Conservation (phyloP, 2,797 vertebrate genomes). For the Notamacropus eugenii region DNA sequence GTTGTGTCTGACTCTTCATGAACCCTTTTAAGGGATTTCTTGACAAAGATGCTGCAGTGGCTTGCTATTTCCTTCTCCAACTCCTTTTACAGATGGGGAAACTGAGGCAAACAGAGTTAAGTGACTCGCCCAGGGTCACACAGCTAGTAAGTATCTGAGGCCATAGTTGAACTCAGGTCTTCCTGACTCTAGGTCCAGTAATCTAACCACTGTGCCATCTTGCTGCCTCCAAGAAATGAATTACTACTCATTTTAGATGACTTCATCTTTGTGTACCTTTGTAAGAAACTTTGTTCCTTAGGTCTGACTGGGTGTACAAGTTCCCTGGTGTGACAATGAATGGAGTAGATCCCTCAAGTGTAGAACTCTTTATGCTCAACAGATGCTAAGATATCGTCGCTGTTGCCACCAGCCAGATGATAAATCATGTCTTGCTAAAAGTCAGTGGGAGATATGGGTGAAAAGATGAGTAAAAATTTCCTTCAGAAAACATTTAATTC, state of each 20-base stretch:
- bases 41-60: too few relatives aligned
- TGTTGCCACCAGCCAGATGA: neutral
- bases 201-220: too few relatives aligned
- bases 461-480: neutral
- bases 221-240: too few relatives aligned
- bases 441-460: neutral
- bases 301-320: neutral
- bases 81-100: too few relatives aligned
- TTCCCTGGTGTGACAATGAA: neutral
- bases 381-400: neutral
- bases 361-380: neutral
- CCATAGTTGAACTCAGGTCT: too few relatives aligned
- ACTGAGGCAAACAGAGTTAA: too few relatives aligned
- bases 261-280: neutral
- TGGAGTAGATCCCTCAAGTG: neutral
- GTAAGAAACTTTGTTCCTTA: neutral
- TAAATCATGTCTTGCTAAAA: neutral
- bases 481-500: neutral
- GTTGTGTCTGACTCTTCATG: too few relatives aligned
- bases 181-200: too few relatives aligned
- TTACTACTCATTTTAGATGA: too few relatives aligned
- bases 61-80: too few relatives aligned
- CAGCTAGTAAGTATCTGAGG: neutral
- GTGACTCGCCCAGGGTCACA: too few relatives aligned
- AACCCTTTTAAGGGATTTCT: too few relatives aligned